Evolutionary conservation across 2,797 vertebrate species (phyloP).

Genomic region (Melanotaenia nigrans): DNA sequence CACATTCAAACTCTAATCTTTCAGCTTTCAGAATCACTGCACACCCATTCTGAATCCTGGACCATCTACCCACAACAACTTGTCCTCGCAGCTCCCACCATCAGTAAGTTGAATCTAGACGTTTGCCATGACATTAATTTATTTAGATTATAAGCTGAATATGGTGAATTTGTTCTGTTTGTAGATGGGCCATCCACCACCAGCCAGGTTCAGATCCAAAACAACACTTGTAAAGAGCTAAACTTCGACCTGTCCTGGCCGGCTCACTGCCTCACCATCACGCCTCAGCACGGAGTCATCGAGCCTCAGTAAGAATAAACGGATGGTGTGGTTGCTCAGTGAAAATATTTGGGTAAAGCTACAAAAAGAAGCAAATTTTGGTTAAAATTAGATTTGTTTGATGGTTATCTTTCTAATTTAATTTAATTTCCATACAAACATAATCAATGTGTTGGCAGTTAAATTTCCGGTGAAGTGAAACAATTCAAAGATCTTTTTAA

Average conservation of each 20-base stretch:
- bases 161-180: neutral
- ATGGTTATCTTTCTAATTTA: no score
- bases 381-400: no score
- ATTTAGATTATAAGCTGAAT: neutral
- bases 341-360: neutral
- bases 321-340: neutral
- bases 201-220: constrained; percentile 85
- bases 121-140: neutral
- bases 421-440: no score
- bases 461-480: no score
- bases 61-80: constrained; percentile 87
- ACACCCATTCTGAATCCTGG: constrained; percentile 81
- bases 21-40: constrained; percentile 56
- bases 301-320: constrained; percentile 87
- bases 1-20: neutral
- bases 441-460: no score
- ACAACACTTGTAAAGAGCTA: constrained; percentile 83
- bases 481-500: no score
- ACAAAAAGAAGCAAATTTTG: neutral
- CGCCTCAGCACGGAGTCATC: constrained; percentile 91
- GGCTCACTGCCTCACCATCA: constrained; percentile 94
- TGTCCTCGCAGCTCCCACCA: constrained; percentile 83
- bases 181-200: constrained; percentile 85
- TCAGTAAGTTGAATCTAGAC: constrained; percentile 83
- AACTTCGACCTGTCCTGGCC: constrained; percentile 96